Conservation (phyloP, 2,797 vertebrate genomes). For the Chromobotia macracanthus region DNA sequence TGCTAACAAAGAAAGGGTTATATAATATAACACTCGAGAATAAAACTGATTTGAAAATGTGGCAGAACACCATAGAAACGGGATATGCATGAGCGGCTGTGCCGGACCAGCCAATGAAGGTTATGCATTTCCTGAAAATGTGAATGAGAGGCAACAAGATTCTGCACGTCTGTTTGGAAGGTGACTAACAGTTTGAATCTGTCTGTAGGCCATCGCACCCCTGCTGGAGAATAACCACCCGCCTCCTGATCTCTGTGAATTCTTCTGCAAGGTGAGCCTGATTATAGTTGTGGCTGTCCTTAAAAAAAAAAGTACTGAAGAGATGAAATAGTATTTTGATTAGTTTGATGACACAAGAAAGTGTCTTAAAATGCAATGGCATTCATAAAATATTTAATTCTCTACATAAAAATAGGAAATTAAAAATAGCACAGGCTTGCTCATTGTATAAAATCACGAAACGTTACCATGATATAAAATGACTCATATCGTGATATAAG, state of each 20-base stretch:
- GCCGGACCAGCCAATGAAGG: conserved; percentile 1
- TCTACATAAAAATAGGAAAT: too few relatives aligned
- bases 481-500: background rate
- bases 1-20: conserved; percentile 24
- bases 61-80: conserved; percentile 11
- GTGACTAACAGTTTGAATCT: conserved; percentile 47
- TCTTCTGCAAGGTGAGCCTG: conserved; percentile 95
- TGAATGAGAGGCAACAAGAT: conserved; percentile 19
- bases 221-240: conserved; percentile 99
- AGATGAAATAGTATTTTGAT: background rate
- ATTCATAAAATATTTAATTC: too few relatives aligned
- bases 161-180: conserved; percentile 21
- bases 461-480: too few relatives aligned
- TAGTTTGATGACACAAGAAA: too few relatives aligned
- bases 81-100: background rate
- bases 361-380: too few relatives aligned
- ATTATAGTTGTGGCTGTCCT: background rate
- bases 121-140: conserved; percentile 6
- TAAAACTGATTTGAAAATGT: conserved; percentile 32
- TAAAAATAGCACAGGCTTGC: too few relatives aligned
- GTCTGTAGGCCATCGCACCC: conserved; percentile 92
- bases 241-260: conserved; percentile 98
- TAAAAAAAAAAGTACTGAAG: background rate
- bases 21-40: background rate
- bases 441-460: too few relatives aligned